These are phyloP conservation scores for Colistium nudipinnis DNA, from an alignment of 2,113 vertebrate genomes.

Conservation along the genomic window DNA sequence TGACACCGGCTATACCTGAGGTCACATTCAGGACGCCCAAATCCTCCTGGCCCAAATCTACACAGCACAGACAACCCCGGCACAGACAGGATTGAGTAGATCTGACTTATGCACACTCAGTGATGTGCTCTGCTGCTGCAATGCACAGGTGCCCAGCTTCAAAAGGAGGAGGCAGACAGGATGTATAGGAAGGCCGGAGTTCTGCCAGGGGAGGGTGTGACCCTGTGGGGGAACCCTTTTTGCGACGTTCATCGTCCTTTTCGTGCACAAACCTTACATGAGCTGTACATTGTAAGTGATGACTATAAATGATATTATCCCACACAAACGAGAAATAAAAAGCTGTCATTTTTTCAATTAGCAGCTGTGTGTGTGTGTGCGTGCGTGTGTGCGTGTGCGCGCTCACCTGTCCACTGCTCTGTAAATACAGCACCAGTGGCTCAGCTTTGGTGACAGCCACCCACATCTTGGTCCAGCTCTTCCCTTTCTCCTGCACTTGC, in stretches of 20 bases:
- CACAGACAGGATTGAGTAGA: conserved; percentile 34
- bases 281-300: too few relatives aligned
- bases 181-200: conserved; percentile 17
- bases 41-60: conserved; percentile 70
- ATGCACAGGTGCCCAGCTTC: conserved; percentile 25
- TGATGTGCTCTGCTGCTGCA: conserved; percentile 14
- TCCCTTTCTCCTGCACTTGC: conserved; percentile 87
- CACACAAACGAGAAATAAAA: too few relatives aligned
- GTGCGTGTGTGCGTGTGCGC: neutral
- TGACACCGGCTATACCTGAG: conserved; percentile 31
- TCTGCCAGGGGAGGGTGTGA: too few relatives aligned
- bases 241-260: conserved; percentile 4
- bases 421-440: conserved; percentile 86
- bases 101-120: conserved; percentile 36
- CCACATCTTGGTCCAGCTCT: conserved; percentile 87
- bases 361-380: neutral
- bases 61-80: conserved; percentile 39
- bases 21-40: conserved; percentile 62
- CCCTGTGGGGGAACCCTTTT: neutral
- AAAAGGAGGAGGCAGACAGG: conserved; percentile 12
- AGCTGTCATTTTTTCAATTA: too few relatives aligned
- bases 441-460: conserved; percentile 84
- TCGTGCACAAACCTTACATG: neutral
- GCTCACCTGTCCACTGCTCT: conserved; percentile 86
- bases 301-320: too few relatives aligned